Evolutionary conservation across 2,797 vertebrate species (phyloP).

Genomic region (Myiothlypis chrysogaster): DNA sequence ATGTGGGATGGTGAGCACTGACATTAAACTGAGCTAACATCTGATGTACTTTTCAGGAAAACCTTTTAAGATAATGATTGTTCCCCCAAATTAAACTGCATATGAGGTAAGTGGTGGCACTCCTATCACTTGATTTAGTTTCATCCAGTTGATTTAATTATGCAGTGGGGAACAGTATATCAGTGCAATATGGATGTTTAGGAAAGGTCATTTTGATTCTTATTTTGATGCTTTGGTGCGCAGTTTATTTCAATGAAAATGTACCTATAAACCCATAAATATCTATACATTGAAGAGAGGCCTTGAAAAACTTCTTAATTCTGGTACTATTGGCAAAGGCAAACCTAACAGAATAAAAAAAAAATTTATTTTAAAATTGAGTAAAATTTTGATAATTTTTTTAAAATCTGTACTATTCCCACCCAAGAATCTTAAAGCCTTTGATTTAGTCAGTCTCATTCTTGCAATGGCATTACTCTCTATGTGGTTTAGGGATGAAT

Average conservation of each 20-base stretch:
- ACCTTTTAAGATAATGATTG: neutral
- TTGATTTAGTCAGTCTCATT: neutral
- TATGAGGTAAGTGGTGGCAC: neutral
- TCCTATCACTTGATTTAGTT: neutral
- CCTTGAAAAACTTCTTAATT: neutral
- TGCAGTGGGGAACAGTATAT: neutral
- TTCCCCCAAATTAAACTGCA: neutral
- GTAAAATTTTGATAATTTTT: neutral
- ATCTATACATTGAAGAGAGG: neutral
- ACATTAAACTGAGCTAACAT: neutral
- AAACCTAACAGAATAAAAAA: neutral
- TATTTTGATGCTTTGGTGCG: neutral
- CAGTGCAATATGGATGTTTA: neutral
- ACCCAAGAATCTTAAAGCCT: neutral
- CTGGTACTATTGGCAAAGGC: neutral
- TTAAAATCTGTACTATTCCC: accelerated
- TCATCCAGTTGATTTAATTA: neutral
- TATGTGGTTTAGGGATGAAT: neutral
- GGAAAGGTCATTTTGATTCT: neutral
- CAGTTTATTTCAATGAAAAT: neutral
- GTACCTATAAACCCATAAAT: neutral
- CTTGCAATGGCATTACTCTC: neutral
- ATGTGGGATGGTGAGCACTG: neutral
- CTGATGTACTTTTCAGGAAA: neutral
- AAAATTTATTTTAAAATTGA: neutral